Conservation (phyloP, 2,797 vertebrate genomes). For the Coracias cyanogaster region DNA sequence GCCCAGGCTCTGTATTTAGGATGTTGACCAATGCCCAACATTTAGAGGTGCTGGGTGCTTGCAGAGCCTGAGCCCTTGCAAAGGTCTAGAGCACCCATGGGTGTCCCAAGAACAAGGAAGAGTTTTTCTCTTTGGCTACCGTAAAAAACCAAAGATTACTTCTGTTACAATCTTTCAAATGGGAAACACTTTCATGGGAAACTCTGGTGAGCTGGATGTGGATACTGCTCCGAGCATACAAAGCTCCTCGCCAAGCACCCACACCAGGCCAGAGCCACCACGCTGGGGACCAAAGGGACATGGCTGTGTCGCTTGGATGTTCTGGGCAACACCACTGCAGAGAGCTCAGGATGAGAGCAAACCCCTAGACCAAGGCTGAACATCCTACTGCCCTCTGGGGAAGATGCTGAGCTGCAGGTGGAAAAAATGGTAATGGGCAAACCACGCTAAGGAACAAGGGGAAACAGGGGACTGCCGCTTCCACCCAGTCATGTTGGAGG, state of each 20-base stretch:
- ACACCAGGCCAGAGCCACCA: background rate
- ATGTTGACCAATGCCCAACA: background rate
- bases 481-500: background rate
- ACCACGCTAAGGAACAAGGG: background rate
- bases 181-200: background rate
- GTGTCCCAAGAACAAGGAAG: background rate
- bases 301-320: background rate
- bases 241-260: background rate
- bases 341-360: background rate
- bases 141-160: background rate
- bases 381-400: background rate
- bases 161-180: background rate
- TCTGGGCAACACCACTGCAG: background rate
- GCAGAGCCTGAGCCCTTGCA: fast-evolving
- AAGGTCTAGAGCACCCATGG: background rate
- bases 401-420: background rate
- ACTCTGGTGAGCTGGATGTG: background rate
- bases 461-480: background rate
- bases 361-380: background rate
- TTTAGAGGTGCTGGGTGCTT: background rate
- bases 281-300: background rate
- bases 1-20: background rate
- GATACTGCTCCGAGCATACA: background rate
- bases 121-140: background rate
- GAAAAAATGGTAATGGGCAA: background rate